Evolutionary conservation across 1,140 invertebrate genomes (phyloP), one percentile per base, ranked within the genome.

Genomic region (Venustaconcha ellipsiformis): DNA sequence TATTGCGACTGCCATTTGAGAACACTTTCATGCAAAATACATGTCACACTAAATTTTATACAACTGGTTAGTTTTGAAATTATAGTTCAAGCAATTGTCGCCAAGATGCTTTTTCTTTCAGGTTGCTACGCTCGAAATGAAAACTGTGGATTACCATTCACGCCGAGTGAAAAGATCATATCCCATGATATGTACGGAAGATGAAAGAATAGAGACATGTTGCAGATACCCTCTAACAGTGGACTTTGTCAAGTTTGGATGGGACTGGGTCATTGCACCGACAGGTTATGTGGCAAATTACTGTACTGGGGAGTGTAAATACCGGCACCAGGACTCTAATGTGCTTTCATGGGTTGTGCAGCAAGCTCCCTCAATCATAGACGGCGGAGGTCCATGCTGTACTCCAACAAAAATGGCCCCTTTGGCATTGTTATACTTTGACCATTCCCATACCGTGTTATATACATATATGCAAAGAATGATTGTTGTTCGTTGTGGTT

Each of bases 401-500:
- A 95, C 96, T n/a, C 96, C 96, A 15, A 92, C 96, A 62, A 96
- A 96, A 89, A 96, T 97, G 90, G 95, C 95, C 48, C 93, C 95
- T 83, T 95, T 98, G 93, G 96, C 96, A 68, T 92, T 99, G 82
- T 96, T 98, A 82, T 98, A 99, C 90, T 96, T 96, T 90, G 96
- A 96, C 78, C 94, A 94, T 66, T 94, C 96, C 90, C 93, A 93
- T 74, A 96, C 96, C 89, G 96, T 98, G 86, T 96, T 98, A 87
- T 97, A 97, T 89, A 92, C 95, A 81, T 95, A 97, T 91, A 91
- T 99, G 85, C 96, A 96, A 79, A 96, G 97, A 92, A 98, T 98
- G 96, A 95, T 97, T 77, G 96, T 98, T 56, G 96, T 97, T 89
- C 95, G 97, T 91, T 99, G 97, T 90, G 96, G 96, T 70, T 98